phyloP scores from a whole-genome alignment of 2,797 vertebrate species.

The Saxicola maurus region DNA sequence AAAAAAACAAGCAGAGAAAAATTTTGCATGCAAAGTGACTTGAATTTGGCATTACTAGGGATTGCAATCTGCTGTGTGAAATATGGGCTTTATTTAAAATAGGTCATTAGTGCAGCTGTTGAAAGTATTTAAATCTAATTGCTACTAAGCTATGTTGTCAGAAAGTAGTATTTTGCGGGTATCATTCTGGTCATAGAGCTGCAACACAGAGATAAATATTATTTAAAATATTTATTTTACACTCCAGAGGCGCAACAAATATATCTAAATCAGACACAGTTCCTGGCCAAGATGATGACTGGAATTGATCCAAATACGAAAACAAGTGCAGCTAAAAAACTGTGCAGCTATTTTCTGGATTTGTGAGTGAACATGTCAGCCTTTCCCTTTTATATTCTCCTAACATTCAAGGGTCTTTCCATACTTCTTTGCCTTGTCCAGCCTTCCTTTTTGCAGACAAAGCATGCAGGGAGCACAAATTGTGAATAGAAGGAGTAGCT shows the following conservation, averaged over 20 bases:
- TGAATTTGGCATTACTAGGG: not conserved
- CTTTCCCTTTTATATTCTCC: not conserved
- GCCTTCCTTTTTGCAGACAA: not conserved
- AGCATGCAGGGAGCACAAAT: not conserved
- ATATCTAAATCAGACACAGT: not conserved
- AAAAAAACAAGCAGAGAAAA: not conserved
- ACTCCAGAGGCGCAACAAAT: not conserved
- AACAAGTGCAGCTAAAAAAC: conserved; percentile 14
- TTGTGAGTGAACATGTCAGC: not conserved
- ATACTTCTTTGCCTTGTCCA: not conserved
- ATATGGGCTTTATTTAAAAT: not conserved
- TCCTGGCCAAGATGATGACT: not conserved
- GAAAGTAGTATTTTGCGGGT: not conserved
- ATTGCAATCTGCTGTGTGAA: not conserved
- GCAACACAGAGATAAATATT: not conserved
- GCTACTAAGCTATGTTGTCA: not conserved
- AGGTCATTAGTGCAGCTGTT: not conserved
- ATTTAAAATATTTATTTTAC: conserved; percentile 20
- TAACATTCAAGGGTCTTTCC: not conserved
- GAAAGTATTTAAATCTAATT: conserved; percentile 2
- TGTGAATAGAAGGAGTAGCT: not conserved
- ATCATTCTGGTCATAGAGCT: not conserved
- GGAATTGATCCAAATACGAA: not conserved
- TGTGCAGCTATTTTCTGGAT: conserved; percentile 8
- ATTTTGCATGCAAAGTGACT: not conserved